Base-by-base conservation (phyloP, 1,140 invertebrate species). In the Subanguina moxae region DNA sequence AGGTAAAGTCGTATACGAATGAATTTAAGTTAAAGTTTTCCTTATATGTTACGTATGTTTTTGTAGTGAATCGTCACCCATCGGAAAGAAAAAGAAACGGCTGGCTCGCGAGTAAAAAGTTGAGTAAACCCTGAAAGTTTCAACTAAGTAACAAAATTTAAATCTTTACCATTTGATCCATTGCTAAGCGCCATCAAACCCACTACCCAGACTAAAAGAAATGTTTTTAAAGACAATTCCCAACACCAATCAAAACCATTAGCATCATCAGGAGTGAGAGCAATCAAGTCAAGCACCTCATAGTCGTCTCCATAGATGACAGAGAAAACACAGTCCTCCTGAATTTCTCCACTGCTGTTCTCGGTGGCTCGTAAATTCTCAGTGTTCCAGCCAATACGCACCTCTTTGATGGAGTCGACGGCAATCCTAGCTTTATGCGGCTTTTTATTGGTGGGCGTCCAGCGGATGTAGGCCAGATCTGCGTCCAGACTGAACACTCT, bases 361-460 rank as follows among this genome's bases (percentile, higher is more conserved):
- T 87, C 86, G 45, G 84, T 84, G 66, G 85, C 85, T 62, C 86
- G 82, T 21, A 88, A 76, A 0, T 86, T 83, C 62, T 88, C 88
- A 5, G 87, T 87, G 64, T 86, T 88, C 74, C 86, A 86, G 0
- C 88, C 88, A 38, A 84, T 81, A 21, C 88, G 82, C 7, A 89
- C 85, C 79, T 88, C 88, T 67, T 86, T 85, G 46, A 88, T 87
- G 21, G 83, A 82, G 30, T 84, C 84, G 46, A 88, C 84, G 7
- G 85, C 74, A 67, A 88, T 85, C 82, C 84, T 82, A 3, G 87
- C 88, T 83, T 88, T 88, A 65, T 86, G 85, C 19, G 87, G 84
- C 74, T 88, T 88, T 77, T 88, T 88, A 52, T 86, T 86, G 0
- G 87, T 87, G 17, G 87, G 87, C 42, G 87, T 85, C 87, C 87